These are phyloP conservation scores for Zaprionus taronus DNA, from an alignment of 1,140 invertebrate genomes.

Conservation along the genomic window DNA sequence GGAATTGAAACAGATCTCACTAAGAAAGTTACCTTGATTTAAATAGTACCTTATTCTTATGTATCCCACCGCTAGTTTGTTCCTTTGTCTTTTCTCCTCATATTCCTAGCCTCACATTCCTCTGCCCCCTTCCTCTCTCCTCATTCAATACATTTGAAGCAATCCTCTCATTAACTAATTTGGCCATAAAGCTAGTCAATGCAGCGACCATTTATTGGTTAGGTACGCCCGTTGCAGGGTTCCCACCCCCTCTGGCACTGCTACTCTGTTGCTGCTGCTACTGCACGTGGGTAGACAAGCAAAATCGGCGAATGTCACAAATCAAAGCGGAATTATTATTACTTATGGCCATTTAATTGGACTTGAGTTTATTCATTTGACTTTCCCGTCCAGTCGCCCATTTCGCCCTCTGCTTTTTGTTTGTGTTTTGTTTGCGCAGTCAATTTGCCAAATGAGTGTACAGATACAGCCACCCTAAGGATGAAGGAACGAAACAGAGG, in stretches of 20 bases:
- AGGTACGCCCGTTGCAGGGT: not conserved
- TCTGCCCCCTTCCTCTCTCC: not conserved
- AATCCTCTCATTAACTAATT: constrained; percentile 69
- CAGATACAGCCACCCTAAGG: not conserved
- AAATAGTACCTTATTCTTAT: not conserved
- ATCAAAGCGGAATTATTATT: constrained; percentile 84
- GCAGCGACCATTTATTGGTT: not conserved
- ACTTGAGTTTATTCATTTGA: constrained; percentile 84
- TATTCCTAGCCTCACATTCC: not conserved
- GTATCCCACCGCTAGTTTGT: not conserved
- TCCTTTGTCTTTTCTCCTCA: not conserved
- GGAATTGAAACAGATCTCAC: no score
- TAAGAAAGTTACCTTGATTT: no score
- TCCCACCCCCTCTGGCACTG: not conserved
- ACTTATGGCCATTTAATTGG: constrained; percentile 85
- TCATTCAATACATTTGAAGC: not conserved
- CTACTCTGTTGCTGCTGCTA: not conserved
- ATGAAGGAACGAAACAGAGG: not conserved
- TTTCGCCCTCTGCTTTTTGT: constrained; percentile 39
- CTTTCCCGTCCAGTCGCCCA: constrained; percentile 39
- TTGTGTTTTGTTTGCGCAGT: constrained; percentile 72
- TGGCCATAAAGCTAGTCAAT: constrained; percentile 34
- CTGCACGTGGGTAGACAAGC: constrained; percentile 5
- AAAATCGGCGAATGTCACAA: constrained; percentile 75
- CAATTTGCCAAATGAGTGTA: constrained; percentile 83